Conservation (phyloP, 2,797 vertebrate species). For the Peromyscus aztecus region DNA sequence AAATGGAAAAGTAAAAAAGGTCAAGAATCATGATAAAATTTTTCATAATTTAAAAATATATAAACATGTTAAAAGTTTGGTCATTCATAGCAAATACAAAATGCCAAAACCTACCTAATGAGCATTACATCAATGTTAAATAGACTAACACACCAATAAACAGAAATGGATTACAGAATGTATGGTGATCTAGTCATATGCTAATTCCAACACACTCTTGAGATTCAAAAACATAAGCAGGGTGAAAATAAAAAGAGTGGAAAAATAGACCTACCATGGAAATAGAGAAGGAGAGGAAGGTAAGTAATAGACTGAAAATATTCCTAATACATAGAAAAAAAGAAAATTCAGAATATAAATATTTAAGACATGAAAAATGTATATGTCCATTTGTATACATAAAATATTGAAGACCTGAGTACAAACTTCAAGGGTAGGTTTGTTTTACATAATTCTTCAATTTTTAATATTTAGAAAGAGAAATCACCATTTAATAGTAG, state of each 20-base stretch:
- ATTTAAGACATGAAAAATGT: conserved; percentile 1
- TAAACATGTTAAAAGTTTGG: not conserved
- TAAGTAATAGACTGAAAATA: not conserved
- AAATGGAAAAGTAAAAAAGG: not conserved
- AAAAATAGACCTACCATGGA: not conserved
- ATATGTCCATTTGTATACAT: not conserved
- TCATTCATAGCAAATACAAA: conserved; percentile 24
- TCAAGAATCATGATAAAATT: conserved; percentile 26
- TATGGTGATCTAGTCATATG: not conserved
- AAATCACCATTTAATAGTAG: conserved; percentile 93
- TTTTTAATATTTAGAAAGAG: conserved; percentile 65
- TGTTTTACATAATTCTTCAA: conserved; percentile 36
- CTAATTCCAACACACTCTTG: not conserved
- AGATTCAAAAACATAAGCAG: conserved; percentile 6
- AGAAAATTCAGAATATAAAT: not conserved
- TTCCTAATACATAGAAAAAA: conserved; percentile 30
- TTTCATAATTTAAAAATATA: not conserved
- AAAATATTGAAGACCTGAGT: conserved; percentile 41
- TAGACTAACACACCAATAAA: not conserved
- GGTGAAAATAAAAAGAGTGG: conserved; percentile 4
- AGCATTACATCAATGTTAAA: conserved; percentile 32
- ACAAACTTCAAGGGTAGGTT: not conserved
- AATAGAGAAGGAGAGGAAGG: not conserved
- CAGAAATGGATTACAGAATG: not conserved
- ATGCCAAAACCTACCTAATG: not conserved